A percentile compares a stretch with the other conserved stretches of the same genome.
Conservation (phyloP, 2,113 vertebrate genomes). For the Tautogolabrus adspersus region DNA sequence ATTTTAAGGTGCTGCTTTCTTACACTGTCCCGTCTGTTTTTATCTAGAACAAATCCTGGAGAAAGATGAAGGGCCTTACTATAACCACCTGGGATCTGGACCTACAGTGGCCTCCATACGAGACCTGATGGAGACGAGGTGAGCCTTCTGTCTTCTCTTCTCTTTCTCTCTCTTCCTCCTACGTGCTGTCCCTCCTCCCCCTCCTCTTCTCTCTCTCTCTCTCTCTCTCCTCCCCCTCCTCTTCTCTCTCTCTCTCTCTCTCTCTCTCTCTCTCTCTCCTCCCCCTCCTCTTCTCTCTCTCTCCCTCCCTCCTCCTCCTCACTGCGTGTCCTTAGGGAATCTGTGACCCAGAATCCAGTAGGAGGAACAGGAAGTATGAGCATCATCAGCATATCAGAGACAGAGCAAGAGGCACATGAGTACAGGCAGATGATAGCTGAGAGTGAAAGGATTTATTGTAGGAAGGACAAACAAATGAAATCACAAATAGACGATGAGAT, state of each 20-base stretch:
- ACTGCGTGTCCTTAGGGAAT: conserved; percentile 76
- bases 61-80: conserved; percentile 98
- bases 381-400: conserved; percentile 71
- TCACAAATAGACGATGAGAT: background rate
- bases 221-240: background rate
- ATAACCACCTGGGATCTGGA: conserved; percentile 97
- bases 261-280: conserved; percentile 28
- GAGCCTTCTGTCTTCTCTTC: conserved; percentile 20
- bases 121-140: conserved; percentile 93
- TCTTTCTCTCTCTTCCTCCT: background rate
- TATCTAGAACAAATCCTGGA: conserved; percentile 92
- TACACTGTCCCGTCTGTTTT: conserved; percentile 22
- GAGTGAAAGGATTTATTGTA: conserved; percentile 35
- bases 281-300: conserved; percentile 2
- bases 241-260: conserved; percentile 17
- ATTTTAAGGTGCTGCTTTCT: background rate
- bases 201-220: conserved; percentile 8
- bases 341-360: conserved; percentile 81
- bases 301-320: conserved; percentile 47
- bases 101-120: conserved; percentile 94
- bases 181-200: conserved; percentile 12
- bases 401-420: conserved; percentile 27
- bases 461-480: conserved; percentile 26
- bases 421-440: conserved; percentile 49
- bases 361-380: conserved; percentile 74